Base-by-base conservation (phyloP, 2,797 vertebrate genomes). In the Malacoctenus gilli region DNA sequence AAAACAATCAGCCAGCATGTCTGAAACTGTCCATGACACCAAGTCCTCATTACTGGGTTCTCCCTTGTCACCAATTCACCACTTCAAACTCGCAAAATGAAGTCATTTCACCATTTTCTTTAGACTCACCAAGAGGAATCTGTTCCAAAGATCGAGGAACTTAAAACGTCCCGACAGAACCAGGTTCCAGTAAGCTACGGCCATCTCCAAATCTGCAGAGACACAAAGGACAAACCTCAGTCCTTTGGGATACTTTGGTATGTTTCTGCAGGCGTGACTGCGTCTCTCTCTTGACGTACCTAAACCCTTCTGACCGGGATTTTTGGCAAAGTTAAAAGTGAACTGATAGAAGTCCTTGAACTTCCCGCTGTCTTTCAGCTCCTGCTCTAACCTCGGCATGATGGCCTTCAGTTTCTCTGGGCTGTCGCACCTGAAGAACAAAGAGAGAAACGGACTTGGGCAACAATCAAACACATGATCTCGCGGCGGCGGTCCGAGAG, bases 331-430 rank as follows among this genome's bases (percentile, higher is more conserved):
- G 80, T 95, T 95, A 89, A 99, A 98, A 66, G 96, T 98, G 90
- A 98, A 96, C 77, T 98, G 96, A 87, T 98, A 98, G 83, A 99
- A 97, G 72, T 98, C 96, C 87, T 97, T 98, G 83, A 98, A 98
- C 79, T 96, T 99, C 48, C 85, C 88, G 10, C 92, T 85, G 75
- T 97, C 95, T 91, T 97, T 97, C 32, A 97, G 89, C 75, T 99
- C 97, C 80, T 95, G 96, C 79, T 99, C 96, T 90, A 98, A 80
- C 73, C 94, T 91, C 40, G 95, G 95, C 71, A 98, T 92, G 39
- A 96, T 87, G 58, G 93, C 88, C 87, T 94, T 95, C 57, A 98
- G 88, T 74, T 97, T 97, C 69, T 98, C 97, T 38, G 93, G 94
- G 76, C 93, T 95, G 82, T 98, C 95, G 80, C 95, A 98, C 85